phyloP scores from a whole-genome alignment of 2,113 vertebrate genomes.

The Nettapus auritus region DNA sequence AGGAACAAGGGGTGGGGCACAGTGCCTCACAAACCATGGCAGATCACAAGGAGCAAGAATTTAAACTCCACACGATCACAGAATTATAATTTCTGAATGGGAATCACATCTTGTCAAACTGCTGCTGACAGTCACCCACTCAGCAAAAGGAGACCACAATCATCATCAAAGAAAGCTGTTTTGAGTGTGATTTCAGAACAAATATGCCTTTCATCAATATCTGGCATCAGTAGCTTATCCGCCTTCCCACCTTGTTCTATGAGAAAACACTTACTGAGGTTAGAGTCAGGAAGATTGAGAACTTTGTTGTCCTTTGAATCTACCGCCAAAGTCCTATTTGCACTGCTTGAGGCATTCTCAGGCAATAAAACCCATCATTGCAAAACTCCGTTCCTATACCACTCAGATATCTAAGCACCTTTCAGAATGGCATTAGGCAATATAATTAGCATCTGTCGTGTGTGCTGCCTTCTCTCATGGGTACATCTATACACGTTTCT shows the following conservation, averaged over 20 bases:
- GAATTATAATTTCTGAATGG: neutral
- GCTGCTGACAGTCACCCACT: neutral
- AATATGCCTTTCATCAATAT: neutral
- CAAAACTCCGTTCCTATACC: slow-evolving; percentile 11
- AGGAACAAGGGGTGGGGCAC: neutral
- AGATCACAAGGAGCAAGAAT: neutral
- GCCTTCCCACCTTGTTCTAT: neutral
- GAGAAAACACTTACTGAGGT: slow-evolving; percentile 24
- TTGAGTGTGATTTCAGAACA: neutral
- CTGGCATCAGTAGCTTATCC: neutral
- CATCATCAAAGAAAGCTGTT: neutral
- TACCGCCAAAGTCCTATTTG: neutral
- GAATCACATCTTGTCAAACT: neutral
- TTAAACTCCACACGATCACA: neutral
- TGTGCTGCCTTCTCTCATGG: neutral
- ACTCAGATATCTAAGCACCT: slow-evolving; percentile 13
- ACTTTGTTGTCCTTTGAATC: slow-evolving; percentile 13
- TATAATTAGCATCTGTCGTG: slow-evolving; percentile 6
- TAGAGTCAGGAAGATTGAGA: neutral
- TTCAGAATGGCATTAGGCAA: slow-evolving; percentile 36
- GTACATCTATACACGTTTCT: neutral
- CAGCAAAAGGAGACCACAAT: neutral
- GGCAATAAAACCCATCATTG: slow-evolving; percentile 25
- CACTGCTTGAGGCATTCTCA: slow-evolving; percentile 49
- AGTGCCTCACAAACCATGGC: neutral